phyloP scores from a whole-genome alignment of 2,113 vertebrate species.

The Suncus etruscus region DNA sequence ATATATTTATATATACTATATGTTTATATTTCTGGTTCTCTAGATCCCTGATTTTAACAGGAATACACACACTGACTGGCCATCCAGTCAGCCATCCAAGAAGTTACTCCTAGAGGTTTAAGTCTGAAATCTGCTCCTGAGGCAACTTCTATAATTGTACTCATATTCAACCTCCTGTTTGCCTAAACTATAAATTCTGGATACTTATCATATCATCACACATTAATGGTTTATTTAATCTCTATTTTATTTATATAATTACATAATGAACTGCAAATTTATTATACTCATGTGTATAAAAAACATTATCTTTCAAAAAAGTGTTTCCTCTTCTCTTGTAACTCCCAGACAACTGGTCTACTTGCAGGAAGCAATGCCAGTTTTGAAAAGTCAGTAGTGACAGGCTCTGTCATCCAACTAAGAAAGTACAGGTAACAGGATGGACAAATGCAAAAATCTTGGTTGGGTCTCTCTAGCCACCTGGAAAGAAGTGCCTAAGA shows the following conservation, averaged over 20 bases:
- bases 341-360: not conserved
- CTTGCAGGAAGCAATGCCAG: constrained; percentile 14
- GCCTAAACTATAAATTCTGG: not conserved
- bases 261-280: not conserved
- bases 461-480: not conserved
- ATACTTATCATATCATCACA: not conserved
- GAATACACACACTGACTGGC: not conserved
- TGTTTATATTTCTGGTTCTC: not conserved
- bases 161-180: not conserved
- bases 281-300: not conserved
- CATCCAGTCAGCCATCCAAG: not conserved
- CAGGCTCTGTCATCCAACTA: constrained; percentile 2
- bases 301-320: not conserved
- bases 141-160: not conserved
- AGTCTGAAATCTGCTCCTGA: not conserved
- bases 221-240: not conserved
- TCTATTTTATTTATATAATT: not conserved
- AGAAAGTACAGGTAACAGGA: not conserved
- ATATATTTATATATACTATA: no score
- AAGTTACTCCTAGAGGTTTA: not conserved
- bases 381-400: constrained; percentile 46
- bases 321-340: not conserved
- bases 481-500: constrained; percentile 62
- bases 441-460: not conserved
- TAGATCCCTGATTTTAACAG: not conserved